Evolutionary conservation across 2,888 invertebrate species (phyloP).

Genomic region (Euspilapteryx auroguttella): DNA sequence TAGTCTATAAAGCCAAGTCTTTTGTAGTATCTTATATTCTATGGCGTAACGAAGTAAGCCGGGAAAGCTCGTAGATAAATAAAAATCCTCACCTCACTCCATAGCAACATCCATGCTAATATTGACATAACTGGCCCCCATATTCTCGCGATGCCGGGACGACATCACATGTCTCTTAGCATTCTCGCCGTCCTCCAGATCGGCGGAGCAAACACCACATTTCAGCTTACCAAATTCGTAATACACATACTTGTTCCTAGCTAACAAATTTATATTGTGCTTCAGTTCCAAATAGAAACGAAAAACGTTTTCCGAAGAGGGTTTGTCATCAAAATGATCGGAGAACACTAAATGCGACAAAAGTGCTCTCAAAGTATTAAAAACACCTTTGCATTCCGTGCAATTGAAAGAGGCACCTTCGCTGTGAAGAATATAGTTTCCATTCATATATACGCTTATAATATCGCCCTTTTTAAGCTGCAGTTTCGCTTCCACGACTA

Average conservation of each 20-base stretch:
- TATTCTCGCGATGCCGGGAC: slow-evolving; percentile 36
- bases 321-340: slow-evolving; percentile 30
- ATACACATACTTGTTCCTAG: slow-evolving; percentile 40
- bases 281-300: slow-evolving; percentile 47
- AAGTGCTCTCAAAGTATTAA: slow-evolving; percentile 36
- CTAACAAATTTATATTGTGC: slow-evolving; percentile 43
- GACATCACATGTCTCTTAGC: slow-evolving; percentile 46
- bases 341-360: slow-evolving; percentile 38
- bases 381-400: slow-evolving; percentile 25
- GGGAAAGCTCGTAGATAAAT: no score
- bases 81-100: slow-evolving; percentile 3
- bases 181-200: slow-evolving; percentile 35
- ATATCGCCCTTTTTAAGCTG: slow-evolving; percentile 32
- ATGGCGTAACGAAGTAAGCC: no score
- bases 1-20: no score
- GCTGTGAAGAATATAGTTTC: slow-evolving; percentile 33
- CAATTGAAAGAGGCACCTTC: slow-evolving; percentile 37
- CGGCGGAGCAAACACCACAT: slow-evolving; percentile 41
- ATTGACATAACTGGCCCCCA: slow-evolving; percentile 46
- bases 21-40: no score
- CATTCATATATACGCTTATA: slow-evolving; percentile 43
- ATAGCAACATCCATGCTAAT: slow-evolving; percentile 1
- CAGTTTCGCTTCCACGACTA: slow-evolving; percentile 20
- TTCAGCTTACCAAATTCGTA: slow-evolving; percentile 37
- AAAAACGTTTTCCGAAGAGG: slow-evolving; percentile 34